These are phyloP conservation scores for Stercorarius parasiticus DNA, from an alignment of 2,113 vertebrate genomes.

Conservation along the genomic window DNA sequence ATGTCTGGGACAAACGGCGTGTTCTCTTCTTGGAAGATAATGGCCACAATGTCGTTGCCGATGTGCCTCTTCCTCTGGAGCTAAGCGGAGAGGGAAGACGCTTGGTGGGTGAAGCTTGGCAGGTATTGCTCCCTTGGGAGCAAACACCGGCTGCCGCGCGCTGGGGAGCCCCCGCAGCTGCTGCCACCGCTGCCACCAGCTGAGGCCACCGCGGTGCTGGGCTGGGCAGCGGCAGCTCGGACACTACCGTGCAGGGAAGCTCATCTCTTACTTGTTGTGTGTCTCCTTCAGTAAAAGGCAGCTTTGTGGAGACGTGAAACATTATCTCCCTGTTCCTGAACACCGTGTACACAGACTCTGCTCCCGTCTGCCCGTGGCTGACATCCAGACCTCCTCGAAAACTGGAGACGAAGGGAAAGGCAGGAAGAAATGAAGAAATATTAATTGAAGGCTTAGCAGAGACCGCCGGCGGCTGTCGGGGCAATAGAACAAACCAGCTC, in stretches of 20 bases:
- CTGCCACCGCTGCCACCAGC: not conserved
- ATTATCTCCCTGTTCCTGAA: conserved; percentile 93
- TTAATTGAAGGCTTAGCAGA: not conserved
- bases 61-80: conserved; percentile 96
- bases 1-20: conserved; percentile 95
- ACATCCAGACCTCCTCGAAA: conserved; percentile 95
- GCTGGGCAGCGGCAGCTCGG: not conserved
- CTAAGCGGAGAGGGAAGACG: conserved; percentile 51
- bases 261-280: conserved; percentile 83
- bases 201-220: accelerated
- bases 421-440: not conserved
- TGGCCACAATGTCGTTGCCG: conserved; percentile 93
- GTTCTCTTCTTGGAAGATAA: conserved; percentile 93
- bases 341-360: conserved; percentile 89
- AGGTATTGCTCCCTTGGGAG: not conserved
- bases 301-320: conserved; percentile 96
- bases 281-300: conserved; percentile 93
- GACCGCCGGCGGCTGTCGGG: not conserved
- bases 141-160: accelerated
- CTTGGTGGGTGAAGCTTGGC: not conserved
- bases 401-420: conserved; percentile 64
- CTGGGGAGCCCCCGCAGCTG: not conserved
- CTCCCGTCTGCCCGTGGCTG: conserved; percentile 90
- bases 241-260: not conserved
- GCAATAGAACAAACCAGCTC: not conserved